Conservation (phyloP, 2,113 vertebrate genomes). For the Paraplagusia blochii region DNA sequence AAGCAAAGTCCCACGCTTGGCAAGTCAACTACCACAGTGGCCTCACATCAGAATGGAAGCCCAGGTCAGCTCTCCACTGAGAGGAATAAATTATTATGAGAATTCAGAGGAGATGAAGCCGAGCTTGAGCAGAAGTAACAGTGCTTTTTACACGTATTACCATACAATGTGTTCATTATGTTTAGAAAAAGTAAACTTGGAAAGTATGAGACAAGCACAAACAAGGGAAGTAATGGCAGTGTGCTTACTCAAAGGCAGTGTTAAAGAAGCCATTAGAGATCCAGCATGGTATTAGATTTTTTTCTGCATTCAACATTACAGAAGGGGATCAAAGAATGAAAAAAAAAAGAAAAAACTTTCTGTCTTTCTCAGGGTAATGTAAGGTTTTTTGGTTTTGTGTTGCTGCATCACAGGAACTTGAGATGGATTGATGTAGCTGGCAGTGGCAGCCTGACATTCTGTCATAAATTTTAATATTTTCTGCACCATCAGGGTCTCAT, state of each 20-base stretch:
- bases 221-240: conserved; percentile 49
- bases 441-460: conserved; percentile 33
- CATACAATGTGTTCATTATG: conserved; percentile 65
- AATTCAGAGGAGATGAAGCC: conserved; percentile 53
- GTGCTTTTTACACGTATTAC: conserved; percentile 62
- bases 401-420: conserved; percentile 11
- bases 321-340: background rate
- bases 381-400: conserved; percentile 6
- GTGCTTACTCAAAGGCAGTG: conserved; percentile 26
- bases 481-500: conserved; percentile 32
- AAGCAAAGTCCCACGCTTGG: conserved; percentile 33
- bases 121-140: conserved; percentile 43
- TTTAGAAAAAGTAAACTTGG: conserved; percentile 29
- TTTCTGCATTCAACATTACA: conserved; percentile 14
- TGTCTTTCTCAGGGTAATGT: conserved; percentile 20
- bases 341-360: background rate
- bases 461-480: conserved; percentile 48
- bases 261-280: conserved; percentile 50
- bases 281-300: conserved; percentile 32
- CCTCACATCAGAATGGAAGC: conserved; percentile 43
- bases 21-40: conserved; percentile 19
- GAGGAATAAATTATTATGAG: conserved; percentile 53
- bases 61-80: conserved; percentile 49
- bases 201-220: conserved; percentile 39
- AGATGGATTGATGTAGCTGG: conserved; percentile 15